Conservation (phyloP, 2,113 vertebrate species). For the Tetrax tetrax region DNA sequence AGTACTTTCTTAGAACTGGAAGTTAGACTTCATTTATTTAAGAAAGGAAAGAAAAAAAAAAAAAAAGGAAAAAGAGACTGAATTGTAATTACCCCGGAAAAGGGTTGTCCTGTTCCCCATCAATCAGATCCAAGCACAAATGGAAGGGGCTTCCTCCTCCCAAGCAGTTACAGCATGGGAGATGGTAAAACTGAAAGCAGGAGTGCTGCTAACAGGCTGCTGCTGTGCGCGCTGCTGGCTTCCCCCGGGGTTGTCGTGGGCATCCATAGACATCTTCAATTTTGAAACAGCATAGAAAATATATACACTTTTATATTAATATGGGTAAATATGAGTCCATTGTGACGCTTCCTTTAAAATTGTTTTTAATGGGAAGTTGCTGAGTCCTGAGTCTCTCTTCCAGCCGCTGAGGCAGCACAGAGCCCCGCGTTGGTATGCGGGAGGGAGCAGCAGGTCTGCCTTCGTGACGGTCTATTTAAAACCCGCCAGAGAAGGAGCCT, state of each 20-base stretch:
- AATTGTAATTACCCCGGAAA: not conserved
- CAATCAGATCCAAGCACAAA: not conserved
- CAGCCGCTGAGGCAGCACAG: not conserved
- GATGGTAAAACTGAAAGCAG: not conserved
- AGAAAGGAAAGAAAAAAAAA: too few relatives aligned
- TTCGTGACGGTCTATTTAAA: conserved; percentile 59
- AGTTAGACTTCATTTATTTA: too few relatives aligned
- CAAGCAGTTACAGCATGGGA: not conserved
- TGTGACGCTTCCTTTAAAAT: not conserved
- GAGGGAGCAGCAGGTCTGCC: conserved; percentile 5
- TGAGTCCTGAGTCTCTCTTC: not conserved
- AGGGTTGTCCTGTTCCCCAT: not conserved
- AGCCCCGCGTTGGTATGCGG: conserved; percentile 7
- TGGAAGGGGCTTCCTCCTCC: not conserved
- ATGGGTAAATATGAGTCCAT: not conserved
- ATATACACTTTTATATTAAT: not conserved
- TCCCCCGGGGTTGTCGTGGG: not conserved
- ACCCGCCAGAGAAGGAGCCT: conserved; percentile 36
- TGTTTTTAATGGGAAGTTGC: not conserved
- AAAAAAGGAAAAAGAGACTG: not conserved
- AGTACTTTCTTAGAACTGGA: not conserved
- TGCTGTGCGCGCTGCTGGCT: not conserved
- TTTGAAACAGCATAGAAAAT: not conserved
- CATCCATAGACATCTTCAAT: not conserved
- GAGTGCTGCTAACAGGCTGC: not conserved